phyloP scores from a whole-genome alignment of 2,113 vertebrate species.

The Xiphophorus hellerii region DNA sequence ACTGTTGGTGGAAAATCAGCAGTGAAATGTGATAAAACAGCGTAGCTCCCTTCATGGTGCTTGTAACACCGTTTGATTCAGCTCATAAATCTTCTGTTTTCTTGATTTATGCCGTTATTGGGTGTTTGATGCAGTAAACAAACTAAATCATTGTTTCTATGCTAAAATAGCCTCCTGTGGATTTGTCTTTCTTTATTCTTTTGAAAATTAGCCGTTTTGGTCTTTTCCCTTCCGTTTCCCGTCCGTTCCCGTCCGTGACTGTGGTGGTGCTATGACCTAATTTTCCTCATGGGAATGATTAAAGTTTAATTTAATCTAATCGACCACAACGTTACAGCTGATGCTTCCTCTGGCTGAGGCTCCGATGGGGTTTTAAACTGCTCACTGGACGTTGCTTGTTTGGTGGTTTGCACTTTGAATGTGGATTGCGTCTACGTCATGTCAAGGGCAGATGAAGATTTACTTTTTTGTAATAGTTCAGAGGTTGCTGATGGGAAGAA shows the following conservation, averaged over 20 bases:
- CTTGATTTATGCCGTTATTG: not conserved
- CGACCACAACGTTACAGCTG: conserved; percentile 21
- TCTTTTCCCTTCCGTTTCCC: conserved; percentile 14
- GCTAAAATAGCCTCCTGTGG: not conserved
- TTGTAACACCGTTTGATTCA: no score
- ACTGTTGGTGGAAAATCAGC: no score
- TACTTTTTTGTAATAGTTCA: no score
- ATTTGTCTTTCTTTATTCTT: not conserved
- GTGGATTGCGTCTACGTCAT: not conserved
- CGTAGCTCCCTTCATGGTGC: no score
- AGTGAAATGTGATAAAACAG: no score
- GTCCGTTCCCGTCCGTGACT: conserved; percentile 6
- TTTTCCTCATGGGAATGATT: conserved; percentile 37
- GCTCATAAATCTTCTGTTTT: not conserved
- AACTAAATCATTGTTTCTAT: not conserved
- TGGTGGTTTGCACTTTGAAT: not conserved
- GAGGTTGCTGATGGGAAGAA: no score
- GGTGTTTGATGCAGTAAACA: not conserved
- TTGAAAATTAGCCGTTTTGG: not conserved
- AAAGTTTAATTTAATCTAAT: conserved; percentile 51
- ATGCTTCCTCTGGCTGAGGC: conserved; percentile 18
- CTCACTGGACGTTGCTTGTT: not conserved
- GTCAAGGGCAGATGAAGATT: no score
- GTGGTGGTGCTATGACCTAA: conserved; percentile 19
- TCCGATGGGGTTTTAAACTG: not conserved